phyloP scores from a whole-genome alignment of 2,113 vertebrate species.

The Carassius carassius region DNA sequence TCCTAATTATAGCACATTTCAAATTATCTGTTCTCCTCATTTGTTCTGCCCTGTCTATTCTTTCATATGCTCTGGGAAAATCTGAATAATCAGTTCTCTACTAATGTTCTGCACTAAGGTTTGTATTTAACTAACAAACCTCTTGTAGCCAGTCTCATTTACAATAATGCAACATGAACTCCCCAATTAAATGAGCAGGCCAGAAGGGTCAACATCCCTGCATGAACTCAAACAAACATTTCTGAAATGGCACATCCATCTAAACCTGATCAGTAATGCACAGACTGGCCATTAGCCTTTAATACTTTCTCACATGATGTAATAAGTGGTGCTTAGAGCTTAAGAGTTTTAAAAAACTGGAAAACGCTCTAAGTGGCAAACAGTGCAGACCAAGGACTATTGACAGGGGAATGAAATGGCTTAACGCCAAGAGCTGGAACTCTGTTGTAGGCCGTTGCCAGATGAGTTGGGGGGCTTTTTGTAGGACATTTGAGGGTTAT shows the following conservation, averaged over 20 bases:
- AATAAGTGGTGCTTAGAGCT: slow-evolving; percentile 32
- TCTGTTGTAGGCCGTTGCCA: slow-evolving; percentile 33
- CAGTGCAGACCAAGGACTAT: background rate
- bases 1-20: background rate
- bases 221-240: background rate
- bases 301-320: slow-evolving; percentile 41
- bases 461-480: slow-evolving; percentile 54
- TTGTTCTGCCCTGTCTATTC: background rate
- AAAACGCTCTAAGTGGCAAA: slow-evolving; percentile 14
- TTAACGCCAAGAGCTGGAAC: slow-evolving; percentile 45
- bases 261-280: slow-evolving; percentile 14
- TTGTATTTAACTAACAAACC: slow-evolving; percentile 2
- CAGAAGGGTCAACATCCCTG: slow-evolving; percentile 13
- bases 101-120: slow-evolving; percentile 1
- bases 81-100: background rate
- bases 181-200: background rate
- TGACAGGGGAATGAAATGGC: slow-evolving; percentile 40
- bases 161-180: background rate
- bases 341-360: slow-evolving; percentile 38
- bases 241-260: background rate
- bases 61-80: background rate
- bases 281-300: slow-evolving; percentile 41
- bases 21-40: background rate
- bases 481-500: slow-evolving; percentile 61
- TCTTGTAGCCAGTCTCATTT: background rate